Conservation (phyloP, 1,140 invertebrate species). For the Papilio machaon region DNA sequence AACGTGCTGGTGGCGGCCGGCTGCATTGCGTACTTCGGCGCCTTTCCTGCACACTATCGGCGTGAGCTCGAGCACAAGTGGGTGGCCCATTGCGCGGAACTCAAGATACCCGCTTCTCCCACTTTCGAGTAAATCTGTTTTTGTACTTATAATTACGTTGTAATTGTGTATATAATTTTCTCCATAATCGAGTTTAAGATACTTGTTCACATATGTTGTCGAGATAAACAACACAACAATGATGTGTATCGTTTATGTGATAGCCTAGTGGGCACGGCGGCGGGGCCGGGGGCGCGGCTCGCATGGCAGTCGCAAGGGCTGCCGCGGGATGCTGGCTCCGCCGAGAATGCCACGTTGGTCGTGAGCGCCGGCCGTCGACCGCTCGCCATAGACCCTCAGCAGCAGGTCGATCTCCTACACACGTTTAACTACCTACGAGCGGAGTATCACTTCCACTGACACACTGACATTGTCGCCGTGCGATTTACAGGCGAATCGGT, state of each 20-base stretch:
- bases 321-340: constrained; percentile 91
- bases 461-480: no score
- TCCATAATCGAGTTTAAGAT: no score
- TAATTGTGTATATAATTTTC: no score
- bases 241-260: constrained; percentile 54
- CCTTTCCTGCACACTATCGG: constrained; percentile 90
- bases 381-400: constrained; percentile 95
- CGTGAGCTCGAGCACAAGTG: constrained; percentile 87
- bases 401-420: constrained; percentile 84
- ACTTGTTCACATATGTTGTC: neutral
- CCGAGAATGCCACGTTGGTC: constrained; percentile 94
- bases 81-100: constrained; percentile 84
- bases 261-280: constrained; percentile 88
- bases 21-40: constrained; percentile 93
- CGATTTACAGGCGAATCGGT: constrained; percentile 88
- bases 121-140: constrained; percentile 82
- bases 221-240: neutral
- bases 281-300: constrained; percentile 92
- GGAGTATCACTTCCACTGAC: no score
- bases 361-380: constrained; percentile 91
- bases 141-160: no score
- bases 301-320: constrained; percentile 92
- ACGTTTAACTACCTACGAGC: neutral
- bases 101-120: constrained; percentile 87
- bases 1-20: constrained; percentile 93